phyloP scores from a whole-genome alignment of 2,797 vertebrate genomes.

The Myripristis murdjan region DNA sequence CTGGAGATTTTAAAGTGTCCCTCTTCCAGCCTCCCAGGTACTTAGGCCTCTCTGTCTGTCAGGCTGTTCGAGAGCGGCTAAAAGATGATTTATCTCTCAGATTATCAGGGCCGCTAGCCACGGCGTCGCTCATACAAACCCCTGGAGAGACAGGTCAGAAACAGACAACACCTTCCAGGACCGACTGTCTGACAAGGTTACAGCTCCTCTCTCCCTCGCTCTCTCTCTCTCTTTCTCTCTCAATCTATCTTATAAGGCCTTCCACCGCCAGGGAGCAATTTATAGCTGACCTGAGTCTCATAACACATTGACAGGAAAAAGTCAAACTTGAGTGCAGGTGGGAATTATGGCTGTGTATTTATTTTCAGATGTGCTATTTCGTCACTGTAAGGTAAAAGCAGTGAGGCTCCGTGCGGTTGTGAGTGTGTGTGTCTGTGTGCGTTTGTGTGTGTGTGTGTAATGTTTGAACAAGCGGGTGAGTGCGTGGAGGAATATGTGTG shows the following conservation, averaged over 20 bases:
- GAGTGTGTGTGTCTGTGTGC: constrained; percentile 56
- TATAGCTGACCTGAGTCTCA: constrained; percentile 50
- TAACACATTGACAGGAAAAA: constrained; percentile 39
- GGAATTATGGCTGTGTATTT: constrained; percentile 54
- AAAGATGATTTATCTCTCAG: constrained; percentile 79
- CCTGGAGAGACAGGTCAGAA: constrained; percentile 67
- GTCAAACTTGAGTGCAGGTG: constrained; percentile 36
- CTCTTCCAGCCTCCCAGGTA: constrained; percentile 79
- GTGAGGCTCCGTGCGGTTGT: constrained; percentile 62
- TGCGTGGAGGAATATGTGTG: constrained; percentile 50
- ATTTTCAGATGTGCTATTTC: constrained; percentile 68
- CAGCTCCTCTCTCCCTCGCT: constrained; percentile 23
- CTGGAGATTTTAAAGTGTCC: constrained; percentile 78
- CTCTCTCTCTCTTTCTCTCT: constrained; percentile 14
- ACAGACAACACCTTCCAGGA: constrained; percentile 50
- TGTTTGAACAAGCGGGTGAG: constrained; percentile 53
- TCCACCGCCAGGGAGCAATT: constrained; percentile 17
- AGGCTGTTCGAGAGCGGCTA: constrained; percentile 68
- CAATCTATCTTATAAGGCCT: constrained; percentile 15
- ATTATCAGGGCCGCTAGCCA: constrained; percentile 67
- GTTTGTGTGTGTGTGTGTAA: constrained; percentile 57
- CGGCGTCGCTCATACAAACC: constrained; percentile 60
- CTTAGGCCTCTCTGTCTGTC: constrained; percentile 82
- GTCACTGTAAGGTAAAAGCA: constrained; percentile 65
- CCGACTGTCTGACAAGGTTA: constrained; percentile 44